Evolutionary conservation across 2,797 vertebrate species (phyloP).

Genomic region (Manis crassicaudata): DNA sequence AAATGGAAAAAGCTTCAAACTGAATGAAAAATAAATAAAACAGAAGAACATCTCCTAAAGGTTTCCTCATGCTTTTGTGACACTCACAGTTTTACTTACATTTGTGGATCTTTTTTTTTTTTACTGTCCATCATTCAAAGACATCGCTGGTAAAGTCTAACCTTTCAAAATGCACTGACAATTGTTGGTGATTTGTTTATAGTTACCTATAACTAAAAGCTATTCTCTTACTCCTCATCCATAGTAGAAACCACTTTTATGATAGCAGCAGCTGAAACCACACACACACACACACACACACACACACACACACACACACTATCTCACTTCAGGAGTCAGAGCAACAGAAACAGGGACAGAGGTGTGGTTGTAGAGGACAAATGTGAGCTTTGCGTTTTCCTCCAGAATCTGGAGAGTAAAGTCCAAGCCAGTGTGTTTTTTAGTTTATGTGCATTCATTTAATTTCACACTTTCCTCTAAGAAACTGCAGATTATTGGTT

Average conservation of each 20-base stretch:
- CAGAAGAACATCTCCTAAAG: neutral
- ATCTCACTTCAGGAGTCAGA: neutral
- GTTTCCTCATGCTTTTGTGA: neutral
- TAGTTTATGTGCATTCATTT: neutral
- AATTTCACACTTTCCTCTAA: neutral
- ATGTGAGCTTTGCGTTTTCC: neutral
- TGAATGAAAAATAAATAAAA: conserved; percentile 8
- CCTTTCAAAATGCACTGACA: neutral
- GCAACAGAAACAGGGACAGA: neutral
- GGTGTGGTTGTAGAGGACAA: neutral
- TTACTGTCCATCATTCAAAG: neutral
- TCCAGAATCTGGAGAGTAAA: neutral
- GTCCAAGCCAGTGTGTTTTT: neutral
- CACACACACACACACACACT: neutral
- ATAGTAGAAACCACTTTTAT: neutral
- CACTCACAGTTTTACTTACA: neutral
- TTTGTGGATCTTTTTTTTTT: neutral
- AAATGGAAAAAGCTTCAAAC: neutral
- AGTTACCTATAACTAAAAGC: conserved; percentile 5
- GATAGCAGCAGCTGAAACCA: neutral
- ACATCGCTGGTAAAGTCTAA: neutral
- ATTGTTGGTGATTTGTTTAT: neutral
- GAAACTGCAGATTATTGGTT: neutral
- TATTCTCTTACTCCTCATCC: neutral
- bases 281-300: neutral